phyloP scores from a whole-genome alignment of 2,797 vertebrate genomes.

The Octomys mimax region DNA sequence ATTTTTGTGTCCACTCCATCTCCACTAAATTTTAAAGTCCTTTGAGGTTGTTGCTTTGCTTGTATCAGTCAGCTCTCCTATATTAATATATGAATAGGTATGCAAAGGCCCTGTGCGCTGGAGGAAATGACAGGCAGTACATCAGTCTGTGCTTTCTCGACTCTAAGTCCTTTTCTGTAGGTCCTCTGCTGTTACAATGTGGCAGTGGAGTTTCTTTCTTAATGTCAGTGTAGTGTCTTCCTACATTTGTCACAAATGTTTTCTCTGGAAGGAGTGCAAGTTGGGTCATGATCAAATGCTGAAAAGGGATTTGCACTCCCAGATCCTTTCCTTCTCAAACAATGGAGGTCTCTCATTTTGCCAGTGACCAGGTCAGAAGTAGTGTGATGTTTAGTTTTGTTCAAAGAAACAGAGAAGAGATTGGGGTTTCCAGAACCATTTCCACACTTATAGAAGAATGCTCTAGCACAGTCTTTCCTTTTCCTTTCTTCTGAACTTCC shows the following conservation, averaged over 20 bases:
- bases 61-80: background rate
- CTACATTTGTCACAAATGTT: background rate
- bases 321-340: background rate
- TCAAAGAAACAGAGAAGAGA: background rate
- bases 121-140: background rate
- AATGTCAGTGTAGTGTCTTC: background rate
- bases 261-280: background rate
- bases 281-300: background rate
- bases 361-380: background rate
- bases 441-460: background rate
- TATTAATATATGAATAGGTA: background rate
- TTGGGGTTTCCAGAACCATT: background rate
- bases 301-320: background rate
- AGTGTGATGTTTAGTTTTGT: background rate
- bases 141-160: background rate
- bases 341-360: background rate
- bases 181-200: background rate
- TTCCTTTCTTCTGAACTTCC: background rate
- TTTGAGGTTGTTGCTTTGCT: background rate
- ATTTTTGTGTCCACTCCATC: background rate
- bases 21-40: background rate
- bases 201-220: background rate
- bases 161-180: background rate
- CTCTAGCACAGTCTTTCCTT: background rate
- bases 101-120: too few relatives aligned